Base-by-base conservation (phyloP, 2,113 vertebrate genomes). In the Crotalus horridus region DNA sequence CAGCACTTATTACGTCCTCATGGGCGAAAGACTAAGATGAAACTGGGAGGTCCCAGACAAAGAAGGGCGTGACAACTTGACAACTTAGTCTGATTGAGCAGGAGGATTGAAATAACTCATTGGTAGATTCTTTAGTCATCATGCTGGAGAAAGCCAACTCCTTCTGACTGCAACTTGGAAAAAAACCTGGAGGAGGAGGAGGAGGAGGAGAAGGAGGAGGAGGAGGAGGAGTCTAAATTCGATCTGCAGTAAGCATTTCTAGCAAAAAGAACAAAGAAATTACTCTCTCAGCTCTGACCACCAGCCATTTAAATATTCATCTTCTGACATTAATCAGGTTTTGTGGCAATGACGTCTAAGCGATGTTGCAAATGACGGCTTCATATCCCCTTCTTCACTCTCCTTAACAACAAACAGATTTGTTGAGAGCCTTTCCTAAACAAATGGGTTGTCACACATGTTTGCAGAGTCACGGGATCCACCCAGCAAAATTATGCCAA, bases 241-340 rank as follows among this genome's bases (percentile, higher is more conserved):
- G 48, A 69, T 89, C 20, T 29, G 85, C 23, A 64, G 93, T 90
- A 39, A 91, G 91, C 17, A 6, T 11, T 9, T 51, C 26, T 26
- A n/a, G 24, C 29, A 48, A 88, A 58, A 61, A 33, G 74, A 86
- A 87, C 85, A 55, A 55, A 21, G 29, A 54, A 87, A 93, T 81
- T 9, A 91, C 26, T 58, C 53, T 91, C 61, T 89, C 90, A 95
- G 91, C 90, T 93, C 91, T 90, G 88, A 88, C 88, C 69, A 61
- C 4, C 92, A 89, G 93, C 95, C 89, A 93, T 13, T 69, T 54
- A 85, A 94, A 56, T 89, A 94, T 94, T 96, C 94, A 89, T 94
- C 92, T 90, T 85, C 89, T 94, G 46, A 2, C 85, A 92, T 95
- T 90, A 91, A 39, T 93, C 94, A 93, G 89, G 39, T 39, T 88